phyloP scores from a whole-genome alignment of 2,888 invertebrate species.

The Pelosia muscerda region DNA sequence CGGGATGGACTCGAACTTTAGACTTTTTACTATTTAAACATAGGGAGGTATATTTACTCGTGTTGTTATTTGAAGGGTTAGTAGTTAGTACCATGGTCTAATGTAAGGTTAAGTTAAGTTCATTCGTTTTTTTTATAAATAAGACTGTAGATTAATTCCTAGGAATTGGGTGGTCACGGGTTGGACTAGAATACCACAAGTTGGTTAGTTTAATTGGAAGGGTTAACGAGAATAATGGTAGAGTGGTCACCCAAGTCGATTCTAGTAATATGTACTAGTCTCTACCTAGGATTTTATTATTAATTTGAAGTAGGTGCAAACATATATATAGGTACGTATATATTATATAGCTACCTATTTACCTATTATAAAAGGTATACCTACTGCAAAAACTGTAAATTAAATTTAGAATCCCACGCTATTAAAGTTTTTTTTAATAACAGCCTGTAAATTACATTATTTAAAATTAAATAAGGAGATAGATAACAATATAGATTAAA shows the following conservation, averaged over 20 bases:
- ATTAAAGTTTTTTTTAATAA: neutral
- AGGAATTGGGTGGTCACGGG: neutral
- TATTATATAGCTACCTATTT: too few relatives aligned
- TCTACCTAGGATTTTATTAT: too few relatives aligned
- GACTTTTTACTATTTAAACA: conserved; percentile 34
- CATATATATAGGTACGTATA: too few relatives aligned
- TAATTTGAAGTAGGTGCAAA: too few relatives aligned
- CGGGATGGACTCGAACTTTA: conserved; percentile 53
- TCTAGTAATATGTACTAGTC: too few relatives aligned
- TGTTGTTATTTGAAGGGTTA: conserved; percentile 11
- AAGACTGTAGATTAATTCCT: neutral
- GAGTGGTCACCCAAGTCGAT: neutral
- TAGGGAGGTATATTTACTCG: conserved; percentile 23
- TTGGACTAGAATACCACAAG: neutral
- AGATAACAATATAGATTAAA: conserved; percentile 22
- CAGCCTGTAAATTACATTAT: neutral
- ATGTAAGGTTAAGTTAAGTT: neutral
- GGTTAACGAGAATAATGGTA: neutral
- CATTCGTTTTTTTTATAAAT: too few relatives aligned
- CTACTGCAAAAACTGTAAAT: neutral
- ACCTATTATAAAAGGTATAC: too few relatives aligned
- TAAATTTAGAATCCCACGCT: neutral
- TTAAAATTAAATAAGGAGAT: neutral
- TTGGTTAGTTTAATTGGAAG: neutral
- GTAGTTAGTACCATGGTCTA: neutral